phyloP scores from a whole-genome alignment of 1,140 invertebrate genomes.

The Ceratina australensis region DNA sequence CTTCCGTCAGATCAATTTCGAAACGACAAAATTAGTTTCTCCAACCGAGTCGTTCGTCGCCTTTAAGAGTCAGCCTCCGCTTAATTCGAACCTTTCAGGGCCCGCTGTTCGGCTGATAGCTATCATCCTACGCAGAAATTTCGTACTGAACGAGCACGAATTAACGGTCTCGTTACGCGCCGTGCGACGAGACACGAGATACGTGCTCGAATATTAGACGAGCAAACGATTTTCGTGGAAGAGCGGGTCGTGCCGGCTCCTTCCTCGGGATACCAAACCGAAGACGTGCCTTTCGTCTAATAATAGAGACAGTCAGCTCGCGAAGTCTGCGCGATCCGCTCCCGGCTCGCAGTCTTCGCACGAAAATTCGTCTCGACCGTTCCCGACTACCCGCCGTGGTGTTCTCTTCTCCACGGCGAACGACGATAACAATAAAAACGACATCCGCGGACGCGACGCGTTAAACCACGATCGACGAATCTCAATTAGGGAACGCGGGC shows the following conservation, averaged over 20 bases:
- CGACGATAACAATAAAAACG: slow-evolving; percentile 44
- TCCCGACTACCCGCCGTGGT: slow-evolving; percentile 57
- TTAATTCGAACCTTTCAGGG: background rate
- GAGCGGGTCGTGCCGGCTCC: slow-evolving; percentile 34
- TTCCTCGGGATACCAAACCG: slow-evolving; percentile 62
- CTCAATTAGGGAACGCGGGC: background rate
- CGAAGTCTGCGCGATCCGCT: slow-evolving; percentile 44
- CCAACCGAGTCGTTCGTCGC: background rate
- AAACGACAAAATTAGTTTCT: slow-evolving; percentile 3
- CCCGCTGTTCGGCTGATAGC: background rate
- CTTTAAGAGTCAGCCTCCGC: background rate
- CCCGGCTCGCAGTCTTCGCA: slow-evolving; percentile 54
- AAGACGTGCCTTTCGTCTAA: slow-evolving; percentile 68
- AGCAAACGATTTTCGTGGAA: slow-evolving; percentile 36
- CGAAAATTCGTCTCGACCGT: slow-evolving; percentile 68
- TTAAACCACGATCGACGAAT: slow-evolving; percentile 2
- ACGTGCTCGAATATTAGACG: background rate
- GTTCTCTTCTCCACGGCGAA: slow-evolving; percentile 49
- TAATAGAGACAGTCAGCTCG: slow-evolving; percentile 67
- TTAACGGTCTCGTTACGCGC: background rate
- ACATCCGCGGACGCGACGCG: background rate
- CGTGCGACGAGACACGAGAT: background rate
- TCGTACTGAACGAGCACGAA: slow-evolving; percentile 3
- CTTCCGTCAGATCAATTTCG: background rate
- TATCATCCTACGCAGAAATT: slow-evolving; percentile 23